Base-by-base conservation (phyloP, 2,113 vertebrate genomes). In the Malurus cyaneus region DNA sequence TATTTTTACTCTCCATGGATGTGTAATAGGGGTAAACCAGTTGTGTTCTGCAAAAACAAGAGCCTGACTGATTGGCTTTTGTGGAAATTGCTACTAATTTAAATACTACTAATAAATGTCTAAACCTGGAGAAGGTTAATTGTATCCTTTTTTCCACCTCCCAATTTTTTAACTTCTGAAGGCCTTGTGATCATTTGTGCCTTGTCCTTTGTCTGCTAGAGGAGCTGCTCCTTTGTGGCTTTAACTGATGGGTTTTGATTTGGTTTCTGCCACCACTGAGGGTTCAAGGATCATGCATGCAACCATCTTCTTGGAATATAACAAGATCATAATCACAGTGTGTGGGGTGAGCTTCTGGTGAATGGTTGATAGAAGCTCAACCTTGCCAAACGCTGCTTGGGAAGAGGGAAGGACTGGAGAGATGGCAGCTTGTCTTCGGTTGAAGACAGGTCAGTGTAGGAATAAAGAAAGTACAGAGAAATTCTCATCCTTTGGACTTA, bases 1-100 rank as follows among this genome's bases (percentile, higher is more conserved):
- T 28, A 39, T 54, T 77, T 54, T 73, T 64, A 3, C 2, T 46
- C 50, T 65, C 26, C 18, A 12, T 61, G 50, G 46, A 16, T n/a
- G 7, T 0, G 0, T 23, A 66, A 28, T 15, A 46, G n/a, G 41
- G n/a, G 2, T 24, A 41, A 60, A 36, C 18, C 44, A 28, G 36
- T 21, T 56, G 24, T 44, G 11, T 52, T 49, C 60, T 52, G 18
- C 49, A 67, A 25, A 15, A 60, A 14, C 31, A 39, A 73, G 29
- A 64, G 18, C 29, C 42, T 70, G 69, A 12, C 11, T 65, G 49
- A n/a, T 47, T 6, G 12, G 10, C 8, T 54, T 59, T 11, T 74
- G 31, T 42, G 14, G 53, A 61, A 57, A 61, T 65, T 25, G 14
- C 32, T 47, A 2, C 20, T n/a, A 34, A 25, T 80, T 65, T 65